Conservation (phyloP, 64 coral and sea anemone genomes). For the Montipora efflorescens region DNA sequence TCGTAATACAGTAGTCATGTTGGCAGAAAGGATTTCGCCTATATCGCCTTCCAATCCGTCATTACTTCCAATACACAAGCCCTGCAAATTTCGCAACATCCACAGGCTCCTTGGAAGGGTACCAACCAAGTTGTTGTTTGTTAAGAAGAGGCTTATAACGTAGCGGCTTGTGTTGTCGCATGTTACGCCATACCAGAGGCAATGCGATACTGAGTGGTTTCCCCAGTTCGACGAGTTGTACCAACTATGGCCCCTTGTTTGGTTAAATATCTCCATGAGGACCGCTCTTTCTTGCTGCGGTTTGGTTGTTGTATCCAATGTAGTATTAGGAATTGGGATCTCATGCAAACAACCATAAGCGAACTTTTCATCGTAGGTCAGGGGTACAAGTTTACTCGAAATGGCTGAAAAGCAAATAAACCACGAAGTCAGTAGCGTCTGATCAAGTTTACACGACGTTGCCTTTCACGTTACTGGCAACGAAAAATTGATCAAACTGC, state of each 20-base stretch:
- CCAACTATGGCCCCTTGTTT: constrained; percentile 66
- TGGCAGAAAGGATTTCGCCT: constrained; percentile 52
- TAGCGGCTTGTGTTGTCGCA: constrained; percentile 40
- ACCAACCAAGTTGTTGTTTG: constrained; percentile 64
- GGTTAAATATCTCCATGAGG: constrained; percentile 58
- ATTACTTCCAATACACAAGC: constrained; percentile 54
- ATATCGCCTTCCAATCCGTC: constrained; percentile 32
- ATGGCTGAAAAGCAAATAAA: not conserved
- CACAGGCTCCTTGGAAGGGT: constrained; percentile 82
- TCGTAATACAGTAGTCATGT: constrained; percentile 77
- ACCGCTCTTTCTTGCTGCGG: constrained; percentile 52
- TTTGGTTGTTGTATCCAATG: constrained; percentile 61
- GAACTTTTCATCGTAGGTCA: not conserved
- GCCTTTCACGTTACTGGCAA: not conserved
- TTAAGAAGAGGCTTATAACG: constrained; percentile 64
- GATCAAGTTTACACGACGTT: not conserved
- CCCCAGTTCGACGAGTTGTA: constrained; percentile 41
- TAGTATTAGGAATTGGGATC: constrained; percentile 1
- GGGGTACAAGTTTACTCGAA: not conserved
- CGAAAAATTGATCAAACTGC: too few species aligned
- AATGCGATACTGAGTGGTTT: constrained; percentile 52
- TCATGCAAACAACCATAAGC: constrained; percentile 6
- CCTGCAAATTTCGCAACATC: constrained; percentile 76
- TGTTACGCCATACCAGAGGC: constrained; percentile 75
- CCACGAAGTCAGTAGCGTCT: not conserved